Evolutionary conservation across 2,888 invertebrate genomes (phyloP).

Genomic region (Dolichomitus sp.): DNA sequence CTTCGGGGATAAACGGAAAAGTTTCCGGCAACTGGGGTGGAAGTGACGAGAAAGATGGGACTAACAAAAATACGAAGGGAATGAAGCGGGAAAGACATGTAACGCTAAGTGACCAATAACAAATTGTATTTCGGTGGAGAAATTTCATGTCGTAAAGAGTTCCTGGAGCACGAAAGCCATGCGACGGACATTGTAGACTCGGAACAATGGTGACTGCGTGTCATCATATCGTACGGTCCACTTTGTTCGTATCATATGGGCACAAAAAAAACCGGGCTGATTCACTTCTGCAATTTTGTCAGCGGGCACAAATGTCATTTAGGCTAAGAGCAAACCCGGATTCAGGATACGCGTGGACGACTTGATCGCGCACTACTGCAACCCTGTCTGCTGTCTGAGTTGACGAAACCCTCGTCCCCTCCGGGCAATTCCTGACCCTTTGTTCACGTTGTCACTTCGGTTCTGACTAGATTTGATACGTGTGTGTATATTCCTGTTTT

Average conservation of each 20-base stretch:
- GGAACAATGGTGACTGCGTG: slow-evolving; percentile 21
- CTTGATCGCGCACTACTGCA: slow-evolving; percentile 67
- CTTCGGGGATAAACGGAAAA: slow-evolving; percentile 64
- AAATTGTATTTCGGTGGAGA: slow-evolving; percentile 73
- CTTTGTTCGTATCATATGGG: slow-evolving; percentile 49
- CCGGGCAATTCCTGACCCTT: slow-evolving; percentile 16
- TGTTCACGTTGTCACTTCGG: slow-evolving; percentile 29
- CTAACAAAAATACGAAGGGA: slow-evolving; percentile 26
- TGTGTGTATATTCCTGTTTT: slow-evolving; percentile 4
- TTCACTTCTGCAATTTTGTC: slow-evolving; percentile 69
- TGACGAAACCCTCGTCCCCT: slow-evolving; percentile 24
- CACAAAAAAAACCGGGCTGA: slow-evolving; percentile 61
- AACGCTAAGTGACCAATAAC: slow-evolving; percentile 68
- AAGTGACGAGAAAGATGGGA: slow-evolving; percentile 53
- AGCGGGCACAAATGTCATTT: slow-evolving; percentile 73
- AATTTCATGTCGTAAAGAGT: slow-evolving; percentile 69
- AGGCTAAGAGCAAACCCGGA: slow-evolving; percentile 76
- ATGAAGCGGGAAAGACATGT: slow-evolving; percentile 37
- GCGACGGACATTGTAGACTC: background rate
- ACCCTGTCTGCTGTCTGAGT: background rate
- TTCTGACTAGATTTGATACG: background rate
- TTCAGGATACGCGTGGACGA: slow-evolving; percentile 67
- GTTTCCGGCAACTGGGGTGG: slow-evolving; percentile 52
- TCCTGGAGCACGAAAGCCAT: background rate
- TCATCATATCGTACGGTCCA: slow-evolving; percentile 1